Evolutionary conservation across 2,797 vertebrate genomes (phyloP).

Genomic region (Vireo griseus): DNA sequence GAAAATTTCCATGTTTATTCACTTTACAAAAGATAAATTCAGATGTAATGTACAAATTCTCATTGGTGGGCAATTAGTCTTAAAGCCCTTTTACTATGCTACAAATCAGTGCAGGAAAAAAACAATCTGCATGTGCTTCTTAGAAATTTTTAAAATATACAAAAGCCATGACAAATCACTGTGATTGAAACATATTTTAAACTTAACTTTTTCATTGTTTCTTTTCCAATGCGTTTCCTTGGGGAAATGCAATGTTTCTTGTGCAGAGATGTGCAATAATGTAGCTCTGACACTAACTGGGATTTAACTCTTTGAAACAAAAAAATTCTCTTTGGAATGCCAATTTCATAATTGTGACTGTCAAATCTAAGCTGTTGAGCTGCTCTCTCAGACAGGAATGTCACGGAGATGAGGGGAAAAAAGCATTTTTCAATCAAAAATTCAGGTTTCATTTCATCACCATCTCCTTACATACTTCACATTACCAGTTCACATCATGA

Average conservation of each 20-base stretch:
- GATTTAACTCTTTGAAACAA: constrained; percentile 18
- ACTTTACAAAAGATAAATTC: not conserved
- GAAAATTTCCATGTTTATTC: not conserved
- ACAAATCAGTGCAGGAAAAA: not conserved
- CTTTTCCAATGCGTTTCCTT: constrained; percentile 41
- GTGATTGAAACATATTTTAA: constrained; percentile 52
- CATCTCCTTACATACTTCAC: not conserved
- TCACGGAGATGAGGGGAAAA: not conserved
- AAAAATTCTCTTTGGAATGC: not conserved
- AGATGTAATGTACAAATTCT: not conserved
- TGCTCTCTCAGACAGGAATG: not conserved
- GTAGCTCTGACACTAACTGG: not conserved
- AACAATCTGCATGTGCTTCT: not conserved
- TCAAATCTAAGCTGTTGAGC: not conserved
- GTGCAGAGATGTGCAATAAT: not conserved
- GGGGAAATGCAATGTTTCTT: not conserved
- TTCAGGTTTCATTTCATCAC: not conserved
- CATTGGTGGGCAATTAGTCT: not conserved
- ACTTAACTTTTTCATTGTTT: constrained; percentile 58
- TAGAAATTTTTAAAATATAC: not conserved
- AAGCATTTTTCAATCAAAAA: not conserved
- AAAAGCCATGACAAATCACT: constrained; percentile 17
- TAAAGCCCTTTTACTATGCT: not conserved
- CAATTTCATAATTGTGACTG: not conserved
- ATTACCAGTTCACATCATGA: not conserved